Percentiles rank a stretch among this genome's conserved stretches.
These are phyloP conservation scores for Sebastiscus tertius DNA, from an alignment of 2,797 vertebrate species.

Conservation along the genomic window DNA sequence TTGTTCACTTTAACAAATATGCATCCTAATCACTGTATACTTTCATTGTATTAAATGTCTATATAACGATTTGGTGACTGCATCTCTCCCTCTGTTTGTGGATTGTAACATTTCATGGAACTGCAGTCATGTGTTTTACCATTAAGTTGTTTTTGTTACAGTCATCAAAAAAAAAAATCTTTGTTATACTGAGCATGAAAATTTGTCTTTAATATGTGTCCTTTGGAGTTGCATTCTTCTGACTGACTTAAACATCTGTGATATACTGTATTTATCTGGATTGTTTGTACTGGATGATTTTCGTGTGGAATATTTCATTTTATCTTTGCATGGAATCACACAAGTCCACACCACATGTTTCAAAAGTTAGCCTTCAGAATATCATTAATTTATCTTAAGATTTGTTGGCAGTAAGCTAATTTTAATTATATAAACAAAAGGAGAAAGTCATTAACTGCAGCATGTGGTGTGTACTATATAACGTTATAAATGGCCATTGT, in stretches of 20 bases:
- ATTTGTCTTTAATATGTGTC: background rate
- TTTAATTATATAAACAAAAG: background rate
- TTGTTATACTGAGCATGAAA: conserved; percentile 19
- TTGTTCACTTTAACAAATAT: conserved; percentile 12
- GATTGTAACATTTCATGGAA: conserved; percentile 16
- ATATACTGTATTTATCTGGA: conserved; percentile 5
- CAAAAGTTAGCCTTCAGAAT: background rate
- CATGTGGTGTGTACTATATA: conserved; percentile 26
- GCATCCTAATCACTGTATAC: conserved; percentile 1
- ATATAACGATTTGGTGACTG: conserved; percentile 7
- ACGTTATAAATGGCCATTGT: conserved; percentile 7
- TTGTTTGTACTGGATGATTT: conserved; percentile 21
- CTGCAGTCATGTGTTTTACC: background rate
- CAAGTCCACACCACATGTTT: conserved; percentile 8
- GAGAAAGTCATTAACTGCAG: background rate
- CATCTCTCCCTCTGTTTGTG: background rate
- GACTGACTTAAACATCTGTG: background rate
- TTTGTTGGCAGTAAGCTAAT: background rate
- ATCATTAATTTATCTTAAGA: background rate
- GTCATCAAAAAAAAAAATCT: background rate
- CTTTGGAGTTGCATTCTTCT: conserved; percentile 10
- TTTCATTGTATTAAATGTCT: conserved; percentile 18
- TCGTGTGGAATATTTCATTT: background rate
- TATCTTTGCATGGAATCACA: conserved; percentile 18
- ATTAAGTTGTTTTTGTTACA: background rate